Evolutionary conservation across 2,113 vertebrate genomes (phyloP), one percentile per base, ranked within the genome.

Genomic region (Chaetorhynchus papuensis): DNA sequence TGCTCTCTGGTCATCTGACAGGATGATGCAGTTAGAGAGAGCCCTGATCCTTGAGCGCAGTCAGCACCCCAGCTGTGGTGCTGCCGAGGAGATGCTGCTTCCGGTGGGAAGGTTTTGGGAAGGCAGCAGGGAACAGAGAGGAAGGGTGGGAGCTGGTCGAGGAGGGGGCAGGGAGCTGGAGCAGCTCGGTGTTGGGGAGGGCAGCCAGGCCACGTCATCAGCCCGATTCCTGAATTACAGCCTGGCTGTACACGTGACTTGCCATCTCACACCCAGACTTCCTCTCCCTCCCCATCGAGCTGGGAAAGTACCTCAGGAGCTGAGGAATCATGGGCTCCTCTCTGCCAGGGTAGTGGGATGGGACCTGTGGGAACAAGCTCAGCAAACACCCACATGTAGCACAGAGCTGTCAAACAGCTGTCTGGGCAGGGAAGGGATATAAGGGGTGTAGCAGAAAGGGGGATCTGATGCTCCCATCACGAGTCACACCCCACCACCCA

Each of bases 131-230:
- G 39, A 76, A 35, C 27, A 35, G 35, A 80, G 75, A 31, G 39
- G 35, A 77, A 37, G 23, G 4, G 4, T 71, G 49, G 33, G 72
- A 88, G 44, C 21, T 5, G 1, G 41, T 31, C 0, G 0, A 91
- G 69, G 30, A 84, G 61, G 3, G 9, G 17, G 23, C 33, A 49
- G 63, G 66, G 65, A 96, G 30, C 68, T 47, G 64, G 23, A 87
- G 27, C 4, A 4, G 68, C 30, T 65, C 1, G 0, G 27, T 4
- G 1, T 0, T 30, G 44, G 42, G 59, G 41, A 86, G 35, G 23
- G 61, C 0, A 0, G 26, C 47, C 1, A 2, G 47, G 82, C 69
- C 90, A 93, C 52, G 47, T 94, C 93, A 96, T 85, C 85, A 16
- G 54, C 60, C 42, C 3, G 24, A 93, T 88, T 95, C 93, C 92